A percentile compares a stretch with the other conserved stretches of the same genome.
phyloP scores from a whole-genome alignment of 2,113 vertebrate species.

The Pseudonaja textilis region DNA sequence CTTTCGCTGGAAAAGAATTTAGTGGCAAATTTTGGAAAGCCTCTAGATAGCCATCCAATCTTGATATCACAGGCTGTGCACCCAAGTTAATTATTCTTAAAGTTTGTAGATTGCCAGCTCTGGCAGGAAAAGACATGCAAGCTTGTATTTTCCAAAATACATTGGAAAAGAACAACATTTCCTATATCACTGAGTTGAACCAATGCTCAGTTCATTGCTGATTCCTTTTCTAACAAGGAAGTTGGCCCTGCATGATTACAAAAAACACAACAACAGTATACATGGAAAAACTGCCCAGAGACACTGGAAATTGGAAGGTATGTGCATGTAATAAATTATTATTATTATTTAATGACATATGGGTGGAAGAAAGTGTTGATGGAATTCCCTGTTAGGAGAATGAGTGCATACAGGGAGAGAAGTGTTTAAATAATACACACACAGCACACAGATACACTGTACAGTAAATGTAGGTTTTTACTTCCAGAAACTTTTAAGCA shows the following conservation, averaged over 20 bases:
- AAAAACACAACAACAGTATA: neutral
- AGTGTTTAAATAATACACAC: too few relatives aligned
- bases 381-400: too few relatives aligned
- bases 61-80: neutral
- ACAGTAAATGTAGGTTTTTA: too few relatives aligned
- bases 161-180: neutral
- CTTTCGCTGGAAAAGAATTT: neutral
- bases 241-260: neutral
- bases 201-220: neutral
- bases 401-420: too few relatives aligned
- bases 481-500: too few relatives aligned
- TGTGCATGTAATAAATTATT: neutral
- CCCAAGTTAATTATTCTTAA: neutral
- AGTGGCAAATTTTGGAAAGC: neutral
- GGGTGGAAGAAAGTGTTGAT: neutral
- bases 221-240: neutral
- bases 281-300: neutral
- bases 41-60: neutral
- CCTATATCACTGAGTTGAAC: neutral
- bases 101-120: neutral
- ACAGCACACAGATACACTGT: too few relatives aligned
- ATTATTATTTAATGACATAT: neutral
- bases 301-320: neutral
- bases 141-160: neutral
- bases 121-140: neutral